phyloP scores from a whole-genome alignment of 2,113 vertebrate genomes.

The Myrmophylax atrothorax region DNA sequence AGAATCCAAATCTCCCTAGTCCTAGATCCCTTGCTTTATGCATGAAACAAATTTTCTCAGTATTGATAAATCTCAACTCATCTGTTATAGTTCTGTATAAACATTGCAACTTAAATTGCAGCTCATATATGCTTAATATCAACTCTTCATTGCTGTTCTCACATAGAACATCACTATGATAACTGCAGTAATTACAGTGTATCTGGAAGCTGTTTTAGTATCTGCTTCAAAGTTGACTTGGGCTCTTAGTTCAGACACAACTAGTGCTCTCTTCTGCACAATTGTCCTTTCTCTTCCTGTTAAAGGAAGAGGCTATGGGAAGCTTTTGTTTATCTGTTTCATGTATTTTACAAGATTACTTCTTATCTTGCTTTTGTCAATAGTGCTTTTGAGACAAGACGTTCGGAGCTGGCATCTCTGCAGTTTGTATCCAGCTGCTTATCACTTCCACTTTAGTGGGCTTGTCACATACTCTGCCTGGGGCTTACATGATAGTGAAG shows the following conservation, averaged over 20 bases:
- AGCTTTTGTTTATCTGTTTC: slow-evolving; percentile 33
- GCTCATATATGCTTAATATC: background rate
- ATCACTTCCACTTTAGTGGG: slow-evolving; percentile 11
- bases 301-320: background rate
- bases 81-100: background rate
- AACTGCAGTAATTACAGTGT: background rate
- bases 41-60: background rate
- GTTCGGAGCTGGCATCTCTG: slow-evolving; percentile 7
- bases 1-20: background rate
- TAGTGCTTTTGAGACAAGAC: slow-evolving; percentile 2
- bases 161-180: background rate
- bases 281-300: background rate
- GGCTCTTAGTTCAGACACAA: background rate
- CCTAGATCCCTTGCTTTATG: background rate
- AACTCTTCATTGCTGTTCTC: background rate
- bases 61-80: background rate
- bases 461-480: background rate
- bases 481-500: background rate
- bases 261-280: background rate
- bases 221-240: background rate
- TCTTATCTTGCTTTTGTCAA: slow-evolving; percentile 34
- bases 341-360: slow-evolving; percentile 34
- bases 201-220: background rate
- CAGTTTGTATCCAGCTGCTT: slow-evolving; percentile 35
- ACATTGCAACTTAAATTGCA: background rate